Evolutionary conservation across 92 coral and sea anemone species (phyloP), one percentile per base, ranked within the genome.

Genomic region (Porites cylindrica): DNA sequence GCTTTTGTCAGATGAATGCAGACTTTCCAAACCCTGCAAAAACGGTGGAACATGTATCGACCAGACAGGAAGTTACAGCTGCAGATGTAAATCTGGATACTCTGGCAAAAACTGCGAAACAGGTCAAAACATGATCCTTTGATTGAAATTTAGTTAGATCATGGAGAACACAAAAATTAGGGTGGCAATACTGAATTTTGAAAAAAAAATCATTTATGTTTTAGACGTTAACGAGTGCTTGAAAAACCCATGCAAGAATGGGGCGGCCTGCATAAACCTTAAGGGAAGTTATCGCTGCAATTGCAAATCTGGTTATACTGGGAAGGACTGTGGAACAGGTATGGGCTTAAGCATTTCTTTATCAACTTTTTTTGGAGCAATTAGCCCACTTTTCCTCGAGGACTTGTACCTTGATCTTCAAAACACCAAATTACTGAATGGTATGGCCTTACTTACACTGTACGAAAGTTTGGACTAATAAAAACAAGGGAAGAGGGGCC

Each of bases 211-310:
- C 47, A 38, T 38, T 38, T 38, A 38, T 86, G 86, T 78, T 84
- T 86, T 53, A 90, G 96, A 93, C 88, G 86, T 93, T 23, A 85
- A 91, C 58, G 91, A 85, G 84, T 94, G 96, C 78, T 88, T 85
- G 24, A 77, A 91, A 0, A 85, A 26, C 8, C 82, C 71, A 3
- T 78, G 82, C 71, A 14, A 88, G 53, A 86, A 86, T 9, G 91
- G 91, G 64, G 96, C 92, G 6, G 72, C 50, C 12, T 94, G 96
- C 58, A 70, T 90, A 4, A 88, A 91, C 72, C 86, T 92, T 54
- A 82, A 88, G 74, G 90, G 90, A 47, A 83, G 93, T 1, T 88
- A 88, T 62, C 80, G 73, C 14, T 74, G 78, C 18, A 51, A 50
- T 53, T 74, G 78, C 13, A 51, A 51, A 38, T 7, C 78, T 50